A percentile compares a stretch with the other conserved stretches of the same genome.
Evolutionary conservation across 2,113 vertebrate species (phyloP).

Genomic region (Vulpes ferrilata): DNA sequence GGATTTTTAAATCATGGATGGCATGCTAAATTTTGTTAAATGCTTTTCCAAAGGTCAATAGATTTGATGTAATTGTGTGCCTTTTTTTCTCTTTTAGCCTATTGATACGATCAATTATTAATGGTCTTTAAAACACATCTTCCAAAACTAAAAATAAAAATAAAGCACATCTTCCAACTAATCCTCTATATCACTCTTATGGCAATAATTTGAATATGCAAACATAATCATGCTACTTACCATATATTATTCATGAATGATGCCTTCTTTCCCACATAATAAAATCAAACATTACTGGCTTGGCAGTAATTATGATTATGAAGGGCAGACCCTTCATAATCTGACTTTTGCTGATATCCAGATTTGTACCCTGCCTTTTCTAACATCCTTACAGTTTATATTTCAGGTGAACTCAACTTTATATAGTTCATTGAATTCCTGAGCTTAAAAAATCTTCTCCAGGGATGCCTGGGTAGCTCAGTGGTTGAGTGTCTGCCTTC

Average conservation of each 20-base stretch:
- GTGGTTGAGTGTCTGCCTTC: too few species aligned
- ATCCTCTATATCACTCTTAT: not conserved
- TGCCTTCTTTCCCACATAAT: not conserved
- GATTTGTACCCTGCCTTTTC: not conserved
- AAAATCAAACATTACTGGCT: not conserved
- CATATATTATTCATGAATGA: not conserved
- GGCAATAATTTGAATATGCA: constrained; percentile 21
- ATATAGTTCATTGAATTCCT: not conserved
- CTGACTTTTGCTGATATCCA: not conserved
- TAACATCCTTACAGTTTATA: not conserved
- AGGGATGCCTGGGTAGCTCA: too few species aligned
- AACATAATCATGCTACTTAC: not conserved
- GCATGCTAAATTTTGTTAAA: not conserved
- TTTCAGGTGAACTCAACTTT: not conserved
- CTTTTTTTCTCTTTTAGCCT: not conserved
- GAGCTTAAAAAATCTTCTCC: not conserved
- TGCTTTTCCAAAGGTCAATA: not conserved
- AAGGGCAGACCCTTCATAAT: not conserved
- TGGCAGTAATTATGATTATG: not conserved
- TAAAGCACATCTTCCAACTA: not conserved
- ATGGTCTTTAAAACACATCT: not conserved
- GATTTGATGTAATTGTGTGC: not conserved
- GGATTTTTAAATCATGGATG: not conserved
- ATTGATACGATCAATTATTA: not conserved
- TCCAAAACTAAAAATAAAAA: not conserved